Conservation (phyloP, 2,113 vertebrate species). For the Fulmarus glacialis region DNA sequence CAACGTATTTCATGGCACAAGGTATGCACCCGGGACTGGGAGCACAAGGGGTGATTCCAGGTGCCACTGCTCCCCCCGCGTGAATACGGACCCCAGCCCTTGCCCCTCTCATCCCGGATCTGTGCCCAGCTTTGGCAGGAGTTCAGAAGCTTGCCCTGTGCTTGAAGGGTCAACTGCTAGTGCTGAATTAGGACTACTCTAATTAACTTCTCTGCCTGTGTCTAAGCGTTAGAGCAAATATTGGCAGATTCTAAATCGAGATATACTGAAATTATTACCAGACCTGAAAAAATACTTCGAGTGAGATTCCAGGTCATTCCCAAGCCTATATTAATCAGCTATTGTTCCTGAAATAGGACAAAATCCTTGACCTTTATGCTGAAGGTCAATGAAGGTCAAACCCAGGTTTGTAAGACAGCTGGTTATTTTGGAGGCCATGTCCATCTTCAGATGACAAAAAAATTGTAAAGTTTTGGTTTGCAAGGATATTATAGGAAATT, state of each 20-base stretch:
- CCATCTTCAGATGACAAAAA: background rate
- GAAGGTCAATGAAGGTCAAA: background rate
- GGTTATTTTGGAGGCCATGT: background rate
- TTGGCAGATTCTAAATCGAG: fast-evolving
- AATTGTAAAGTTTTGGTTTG: background rate
- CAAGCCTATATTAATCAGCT: background rate
- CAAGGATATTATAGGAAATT: background rate
- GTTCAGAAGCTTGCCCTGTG: background rate
- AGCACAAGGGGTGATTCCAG: background rate
- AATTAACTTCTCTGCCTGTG: background rate
- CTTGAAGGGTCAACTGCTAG: background rate
- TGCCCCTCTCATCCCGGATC: no score
- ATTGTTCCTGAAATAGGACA: background rate
- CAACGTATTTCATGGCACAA: fast-evolving
- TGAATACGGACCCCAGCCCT: background rate
- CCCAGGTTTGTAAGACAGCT: background rate
- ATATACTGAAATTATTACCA: background rate
- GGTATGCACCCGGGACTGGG: no score
- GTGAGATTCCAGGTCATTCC: background rate
- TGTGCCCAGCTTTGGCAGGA: background rate
- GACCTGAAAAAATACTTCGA: background rate
- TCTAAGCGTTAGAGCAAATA: background rate
- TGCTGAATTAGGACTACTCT: background rate
- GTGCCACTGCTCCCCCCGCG: background rate
- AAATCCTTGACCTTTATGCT: background rate